Evolutionary conservation across 2,888 invertebrate genomes (phyloP), one percentile per base, ranked within the genome.

Genomic region (Acronicta leporina): DNA sequence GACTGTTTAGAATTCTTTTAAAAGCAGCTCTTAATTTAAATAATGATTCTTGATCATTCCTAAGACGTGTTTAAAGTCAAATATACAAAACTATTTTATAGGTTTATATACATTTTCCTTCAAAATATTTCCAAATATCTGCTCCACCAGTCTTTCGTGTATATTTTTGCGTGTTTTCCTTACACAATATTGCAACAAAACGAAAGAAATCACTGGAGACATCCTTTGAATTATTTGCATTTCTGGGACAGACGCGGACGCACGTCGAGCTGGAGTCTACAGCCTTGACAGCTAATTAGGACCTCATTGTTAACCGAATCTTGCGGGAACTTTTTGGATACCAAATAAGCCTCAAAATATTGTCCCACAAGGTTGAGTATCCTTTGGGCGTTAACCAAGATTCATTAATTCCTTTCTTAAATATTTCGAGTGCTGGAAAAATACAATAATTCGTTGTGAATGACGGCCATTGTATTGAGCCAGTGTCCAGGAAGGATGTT

Each of bases 401-500:
- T 87, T 91, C 89, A 92, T 92, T 92, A 89, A 91, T 89, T 84
- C 87, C 85, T 89, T 92, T 90, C 92, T 93, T 92, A 91, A 90
- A 91, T 90, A 92, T 91, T 91, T 91, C 82, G 88, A 91, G 89
- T 89, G 86, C 85, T 89, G 91, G 90, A 94, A 94, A 93, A 94
- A 94, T 93, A 92, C 89, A 93, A 94, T 94, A 94, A 94, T 92
- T 91, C 87, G 83, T 83, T 84, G 81, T 89, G 92, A 93, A 93
- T 92, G 82, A 88, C 80, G 82, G 84, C 83, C 78, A 92, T 94
- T 94, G 94, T 94, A 92, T 92, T 90, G 91, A 92, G 88, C 86
- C 92, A 89, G 91, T 94, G 94, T 94, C 94, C 94, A 94, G 93
- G 92, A 94, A 93, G 92, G 88, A 89, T 92, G 89, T 88, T 92